Evolutionary conservation across 2,888 invertebrate genomes (phyloP), one percentile per base, ranked within the genome.

Genomic region (Neoscelio sp.): DNA sequence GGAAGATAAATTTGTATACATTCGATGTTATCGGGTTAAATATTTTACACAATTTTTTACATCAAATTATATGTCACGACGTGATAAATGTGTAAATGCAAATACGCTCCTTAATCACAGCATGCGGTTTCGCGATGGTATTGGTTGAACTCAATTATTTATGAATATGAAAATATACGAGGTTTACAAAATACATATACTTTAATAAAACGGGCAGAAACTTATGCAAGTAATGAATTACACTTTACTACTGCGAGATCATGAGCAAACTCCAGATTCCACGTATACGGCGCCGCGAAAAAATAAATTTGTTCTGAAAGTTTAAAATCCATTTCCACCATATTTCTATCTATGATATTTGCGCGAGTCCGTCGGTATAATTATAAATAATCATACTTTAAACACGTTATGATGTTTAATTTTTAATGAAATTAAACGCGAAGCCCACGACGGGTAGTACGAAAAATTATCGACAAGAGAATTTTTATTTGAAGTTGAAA

Each of bases 281-380:
- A 35, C 77, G 20, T 58, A 44, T 26, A 28, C n/a, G n/a, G 10
- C 18, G 50, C 46, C 20, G 44, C 70, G 71, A 77, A 77, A 70
- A 77, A 77, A 77, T 70, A 50, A 77, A 77, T 77, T 77, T 64
- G 76, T 70, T 70, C 64, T 77, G 76, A 77, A 77, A 77, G 76
- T 77, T 77, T 70, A 77, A 77, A 77, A 58, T 77, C 76, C 76
- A 70, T 77, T 68, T 76, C 35, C 54, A 46, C 60, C 68, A 48
- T 52, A 76, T 76, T 62, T 76, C 65, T 54, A 58, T 58, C 30
- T 40, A 13, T 48, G 26, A 33, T 50, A 35, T 35, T 44, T 62
- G 33, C 28, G 40, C 28, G 12, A n/a, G 7, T 12, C 28, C 40
- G n/a, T n/a, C n/a, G n/a, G n/a, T n/a, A 64, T 20, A 13, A 2